Base-by-base conservation (phyloP, 1,140 invertebrate species). In the Nasonia vitripennis region DNA sequence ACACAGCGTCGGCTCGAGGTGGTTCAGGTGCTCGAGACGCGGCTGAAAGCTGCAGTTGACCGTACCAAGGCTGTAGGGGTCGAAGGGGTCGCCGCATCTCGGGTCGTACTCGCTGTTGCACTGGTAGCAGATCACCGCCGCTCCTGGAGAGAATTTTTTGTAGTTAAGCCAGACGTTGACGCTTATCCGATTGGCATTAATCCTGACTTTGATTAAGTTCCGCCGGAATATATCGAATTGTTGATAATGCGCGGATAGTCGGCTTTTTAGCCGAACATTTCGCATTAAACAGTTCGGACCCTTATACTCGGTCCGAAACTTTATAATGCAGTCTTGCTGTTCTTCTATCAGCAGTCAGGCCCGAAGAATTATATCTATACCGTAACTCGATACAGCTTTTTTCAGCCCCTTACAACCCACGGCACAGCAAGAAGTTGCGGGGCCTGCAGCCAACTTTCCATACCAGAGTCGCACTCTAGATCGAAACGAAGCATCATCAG, bases 61-160 rank as follows among this genome's bases (percentile, higher is more conserved):
- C 81, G 95, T 94, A 23, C 96, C 97, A 80, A 98, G 94, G 74
- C 96, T 96, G 91, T 96, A 97, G 0, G 95, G 93, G 90, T 97
- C 95, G 89, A 98, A 98, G 3, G 96, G 96, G 90, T 98, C 96
- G 3, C 96, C 97, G 89, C 97, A 98, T 88, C 97, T 95, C 31
- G 96, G 96, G 92, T 98, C 97, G 89, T 95, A 97, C 74, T 95
- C 95, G 79, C 97, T 97, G 93, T 98, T 98, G 92, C 97, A 98
- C 87, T 97, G 95, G 89, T 97, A 98, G 90, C 97, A 98, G 86
- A 92, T 91, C 88, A 95, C 94, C 10, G 93, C 90, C 31, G 93
- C 88, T 78, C 94, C 95, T 95, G 87, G 34, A 92, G 27, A 89
- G 84, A 84, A n/a, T 20, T 6, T 6, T 37, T 37, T 37, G 0